These are phyloP conservation scores for Pheucticus melanocephalus DNA, from an alignment of 2,113 vertebrate species.

Conservation along the genomic window DNA sequence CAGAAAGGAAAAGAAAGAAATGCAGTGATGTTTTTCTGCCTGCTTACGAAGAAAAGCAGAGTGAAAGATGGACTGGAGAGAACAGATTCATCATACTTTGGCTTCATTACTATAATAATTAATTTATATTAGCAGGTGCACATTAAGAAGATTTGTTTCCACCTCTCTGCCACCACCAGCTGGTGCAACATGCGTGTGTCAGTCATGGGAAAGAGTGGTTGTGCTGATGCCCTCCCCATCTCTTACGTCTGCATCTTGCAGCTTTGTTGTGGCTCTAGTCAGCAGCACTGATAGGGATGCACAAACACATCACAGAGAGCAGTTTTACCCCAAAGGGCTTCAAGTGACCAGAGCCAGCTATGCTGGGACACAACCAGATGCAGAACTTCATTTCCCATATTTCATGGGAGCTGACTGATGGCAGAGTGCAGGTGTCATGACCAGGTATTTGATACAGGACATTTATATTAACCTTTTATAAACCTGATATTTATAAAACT, in stretches of 20 bases:
- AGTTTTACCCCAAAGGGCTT: neutral
- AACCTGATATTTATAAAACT: neutral
- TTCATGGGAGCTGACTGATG: neutral
- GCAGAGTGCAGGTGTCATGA: neutral
- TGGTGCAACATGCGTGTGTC: neutral
- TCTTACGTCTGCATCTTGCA: neutral
- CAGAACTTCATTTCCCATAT: neutral
- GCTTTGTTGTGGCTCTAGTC: neutral
- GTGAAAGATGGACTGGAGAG: neutral
- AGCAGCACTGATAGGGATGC: neutral
- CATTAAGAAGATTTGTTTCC: conserved; percentile 33
- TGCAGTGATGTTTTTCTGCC: neutral
- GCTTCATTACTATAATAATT: conserved; percentile 39
- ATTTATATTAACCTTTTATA: neutral
- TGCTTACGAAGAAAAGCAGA: neutral
- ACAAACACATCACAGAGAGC: neutral
- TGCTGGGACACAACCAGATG: neutral
- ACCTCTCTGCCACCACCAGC: conserved; percentile 51
- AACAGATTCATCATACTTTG: neutral
- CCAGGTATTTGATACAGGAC: neutral
- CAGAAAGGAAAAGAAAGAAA: conserved; percentile 8
- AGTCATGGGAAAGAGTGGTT: neutral
- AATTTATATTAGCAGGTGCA: conserved; percentile 62
- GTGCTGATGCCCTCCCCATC: neutral
- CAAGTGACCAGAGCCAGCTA: neutral